phyloP scores from a whole-genome alignment of 2,113 vertebrate species.

The Cettia cetti region DNA sequence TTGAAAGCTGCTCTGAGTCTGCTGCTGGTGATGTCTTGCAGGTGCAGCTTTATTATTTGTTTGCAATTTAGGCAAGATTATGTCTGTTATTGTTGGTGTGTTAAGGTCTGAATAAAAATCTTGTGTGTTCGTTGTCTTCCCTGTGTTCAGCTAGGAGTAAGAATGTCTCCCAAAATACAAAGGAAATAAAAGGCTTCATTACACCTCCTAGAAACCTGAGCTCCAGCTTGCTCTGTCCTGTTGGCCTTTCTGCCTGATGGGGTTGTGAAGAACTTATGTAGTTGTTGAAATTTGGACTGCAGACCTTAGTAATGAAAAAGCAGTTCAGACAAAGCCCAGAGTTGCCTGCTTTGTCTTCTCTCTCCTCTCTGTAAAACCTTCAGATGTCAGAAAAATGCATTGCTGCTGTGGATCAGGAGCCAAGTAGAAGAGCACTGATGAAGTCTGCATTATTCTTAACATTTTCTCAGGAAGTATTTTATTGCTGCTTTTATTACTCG shows the following conservation, averaged over 20 bases:
- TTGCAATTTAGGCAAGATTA: background rate
- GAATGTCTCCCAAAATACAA: background rate
- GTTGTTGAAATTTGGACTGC: background rate
- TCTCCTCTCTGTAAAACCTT: background rate
- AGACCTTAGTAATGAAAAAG: background rate
- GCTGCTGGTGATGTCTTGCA: background rate
- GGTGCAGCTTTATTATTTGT: background rate
- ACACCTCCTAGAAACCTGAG: background rate
- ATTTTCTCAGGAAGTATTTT: constrained; percentile 28
- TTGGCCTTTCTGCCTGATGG: background rate
- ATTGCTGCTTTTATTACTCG: constrained; percentile 8
- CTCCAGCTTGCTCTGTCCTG: background rate
- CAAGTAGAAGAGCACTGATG: background rate
- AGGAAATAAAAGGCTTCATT: background rate
- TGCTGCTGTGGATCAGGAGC: background rate
- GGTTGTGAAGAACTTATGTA: background rate
- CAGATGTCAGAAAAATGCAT: background rate
- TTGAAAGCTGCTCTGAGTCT: background rate
- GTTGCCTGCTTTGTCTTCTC: background rate
- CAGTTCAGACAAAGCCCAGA: background rate
- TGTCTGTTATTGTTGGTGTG: background rate
- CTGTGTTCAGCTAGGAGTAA: background rate
- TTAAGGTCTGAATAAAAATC: background rate
- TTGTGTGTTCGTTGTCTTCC: background rate
- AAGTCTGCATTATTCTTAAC: background rate